Evolutionary conservation across 2,888 invertebrate genomes (phyloP).

Genomic region (Lasiommata megera): DNA sequence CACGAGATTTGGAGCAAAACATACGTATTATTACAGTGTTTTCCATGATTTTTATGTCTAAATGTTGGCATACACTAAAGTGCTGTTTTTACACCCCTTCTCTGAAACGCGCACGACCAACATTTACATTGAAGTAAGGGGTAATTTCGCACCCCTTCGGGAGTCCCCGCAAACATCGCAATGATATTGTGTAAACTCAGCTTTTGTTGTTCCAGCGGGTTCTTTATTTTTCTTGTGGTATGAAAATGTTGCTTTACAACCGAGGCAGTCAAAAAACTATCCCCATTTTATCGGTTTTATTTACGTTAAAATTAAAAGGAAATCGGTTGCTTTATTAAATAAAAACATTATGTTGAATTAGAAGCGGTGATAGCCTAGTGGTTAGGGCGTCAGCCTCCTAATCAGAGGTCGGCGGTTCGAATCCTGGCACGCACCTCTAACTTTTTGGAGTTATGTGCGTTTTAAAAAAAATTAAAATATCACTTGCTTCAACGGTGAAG

Average conservation of each 20-base stretch:
- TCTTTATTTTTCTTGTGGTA: constrained; percentile 15
- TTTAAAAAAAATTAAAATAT: too few species aligned
- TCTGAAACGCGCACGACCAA: constrained; percentile 18
- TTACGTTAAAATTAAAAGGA: neutral
- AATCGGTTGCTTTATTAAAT: too few species aligned
- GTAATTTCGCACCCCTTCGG: constrained; percentile 2
- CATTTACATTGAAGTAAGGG: constrained; percentile 31
- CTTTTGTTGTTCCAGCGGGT: constrained; percentile 15
- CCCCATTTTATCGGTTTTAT: neutral
- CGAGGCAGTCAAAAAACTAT: neutral
- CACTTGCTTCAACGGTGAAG: too few species aligned
- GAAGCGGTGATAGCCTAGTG: too few species aligned
- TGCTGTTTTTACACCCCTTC: neutral
- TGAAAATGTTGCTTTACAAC: neutral
- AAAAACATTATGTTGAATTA: too few species aligned
- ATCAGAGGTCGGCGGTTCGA: too few species aligned
- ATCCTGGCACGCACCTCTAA: too few species aligned
- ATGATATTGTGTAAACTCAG: constrained; percentile 31
- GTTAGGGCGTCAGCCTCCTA: too few species aligned
- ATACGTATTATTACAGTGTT: too few species aligned
- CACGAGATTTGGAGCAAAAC: too few species aligned
- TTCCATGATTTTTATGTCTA: neutral
- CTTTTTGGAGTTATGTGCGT: too few species aligned
- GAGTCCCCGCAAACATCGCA: constrained; percentile 12
- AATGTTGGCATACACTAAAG: neutral